Base-by-base conservation (phyloP, 2,113 vertebrate genomes). In the Gymnarchus niloticus region DNA sequence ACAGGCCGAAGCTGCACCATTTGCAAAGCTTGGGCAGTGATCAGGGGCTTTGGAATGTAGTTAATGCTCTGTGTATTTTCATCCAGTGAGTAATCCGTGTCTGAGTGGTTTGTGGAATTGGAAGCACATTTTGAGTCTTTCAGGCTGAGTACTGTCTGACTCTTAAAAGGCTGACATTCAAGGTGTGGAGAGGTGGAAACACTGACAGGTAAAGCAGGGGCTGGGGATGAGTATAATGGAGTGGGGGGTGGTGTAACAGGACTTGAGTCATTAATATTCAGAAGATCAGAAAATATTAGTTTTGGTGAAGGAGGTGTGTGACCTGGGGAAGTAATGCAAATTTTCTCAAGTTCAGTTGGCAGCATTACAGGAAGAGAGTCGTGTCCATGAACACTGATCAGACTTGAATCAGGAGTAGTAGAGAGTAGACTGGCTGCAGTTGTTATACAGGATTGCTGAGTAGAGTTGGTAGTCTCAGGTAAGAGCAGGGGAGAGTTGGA, bases 1-100 rank as follows among this genome's bases (percentile, higher is more conserved):
- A 96, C 91, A 0, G 96, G 95, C 86, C 95, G 94, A 89, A 98
- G 89, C 81, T 95, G 96, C 56, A 99, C 92, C 86, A 91, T 93
- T 90, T 96, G 95, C 87, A 99, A 86, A 0, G 93, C 96, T 78
- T 96, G 92, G 0, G 96, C 87, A 28, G 97, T 98, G 86, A 99
- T 94, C 85, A 97, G 90, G 23, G 95, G 96, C 90, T 91, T 90
- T 41, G 90, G 86, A 61, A 90, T 87, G 0, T 73, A 17, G 21
- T 33, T 56, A 59, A 51, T 8, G 81, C 23, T 69, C 19, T 56
- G 46, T 37, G 61, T 52, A 41, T 86, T 89, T 80, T 25, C 76
- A 54, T 73, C n/a, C 19, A 87, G 88, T 88, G 86, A 21, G 61
- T 48, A 3, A 19, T 28, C 19, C 2, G 7, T 49, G 73, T 28